Base-by-base conservation (phyloP, 2,888 invertebrate species). In the Hypomecis punctinalis region DNA sequence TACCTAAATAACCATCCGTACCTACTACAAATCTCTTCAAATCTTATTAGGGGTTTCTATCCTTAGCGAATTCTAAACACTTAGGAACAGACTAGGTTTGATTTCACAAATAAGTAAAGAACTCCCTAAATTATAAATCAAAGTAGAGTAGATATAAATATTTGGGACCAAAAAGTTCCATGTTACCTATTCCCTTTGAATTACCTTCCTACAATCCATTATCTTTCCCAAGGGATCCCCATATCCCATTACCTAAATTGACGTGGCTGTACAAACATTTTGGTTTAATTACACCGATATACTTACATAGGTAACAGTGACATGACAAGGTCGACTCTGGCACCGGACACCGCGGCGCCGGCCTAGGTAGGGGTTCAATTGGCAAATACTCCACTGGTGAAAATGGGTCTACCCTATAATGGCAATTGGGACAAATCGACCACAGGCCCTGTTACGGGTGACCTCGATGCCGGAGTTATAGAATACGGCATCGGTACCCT, bases 211-310 rank as follows among this genome's bases (percentile, higher is more conserved):
- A 49, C 7, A 56, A 56, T 62, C 49, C 51, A 62, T 62, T 56
- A 62, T 13, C 23, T 39, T 55, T 58, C 47, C 51, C 45, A 10
- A 45, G 36, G 56, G 61, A 57, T 8, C 46, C 43, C 40, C 7
- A 23, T 13, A 23, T 43, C n/a, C 46, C 40, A 57, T 57, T 63
- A 63, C 52, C 13, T 42, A 58, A 63, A 63, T 63, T 58, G 56
- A 56, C 40, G 54, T 13, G 39, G 37, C 53, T 60, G 45, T 33
- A 52, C 53, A 60, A 47, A 52, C 52, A 52, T 39, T 11, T 9
- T 46, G 11, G 35, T 49, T 43, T 59, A 43, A 35, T 51, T 42
- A 49, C 58, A 49, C 11, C 35, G 42, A 42, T 10, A n/a, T n/a
- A 42, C 10, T 42, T 42, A 42, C n/a, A 9, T 42, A 3, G 10